These are phyloP conservation scores for Mohoua ochrocephala DNA, from an alignment of 2,113 vertebrate genomes.

Conservation along the genomic window DNA sequence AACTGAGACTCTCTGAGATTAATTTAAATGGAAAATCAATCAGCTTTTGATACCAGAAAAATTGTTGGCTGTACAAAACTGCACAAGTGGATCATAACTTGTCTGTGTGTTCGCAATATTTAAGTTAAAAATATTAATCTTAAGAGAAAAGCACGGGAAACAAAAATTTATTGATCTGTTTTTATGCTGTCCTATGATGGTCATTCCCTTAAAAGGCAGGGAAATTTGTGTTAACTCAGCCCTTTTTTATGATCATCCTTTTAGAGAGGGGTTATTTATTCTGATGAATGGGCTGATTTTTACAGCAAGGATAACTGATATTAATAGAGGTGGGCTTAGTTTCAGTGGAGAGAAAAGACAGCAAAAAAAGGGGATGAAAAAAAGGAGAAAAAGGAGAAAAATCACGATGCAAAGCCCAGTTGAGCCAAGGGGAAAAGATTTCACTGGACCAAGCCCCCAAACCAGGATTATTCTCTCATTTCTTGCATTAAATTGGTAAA, in stretches of 20 bases:
- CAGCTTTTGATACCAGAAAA: not conserved
- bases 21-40: not conserved
- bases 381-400: not conserved
- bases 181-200: not conserved
- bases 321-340: not conserved
- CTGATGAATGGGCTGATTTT: not conserved
- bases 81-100: not conserved
- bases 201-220: not conserved
- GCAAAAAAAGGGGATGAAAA: not conserved
- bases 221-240: not conserved
- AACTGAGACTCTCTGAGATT: not conserved
- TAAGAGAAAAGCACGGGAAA: not conserved
- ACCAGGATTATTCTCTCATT: not conserved
- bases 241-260: not conserved
- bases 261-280: not conserved
- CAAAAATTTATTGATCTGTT: not conserved
- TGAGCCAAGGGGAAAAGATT: not conserved
- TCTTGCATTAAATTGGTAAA: not conserved
- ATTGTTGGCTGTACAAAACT: not conserved
- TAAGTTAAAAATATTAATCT: not conserved
- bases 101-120: not conserved
- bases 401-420: rapidly evolving
- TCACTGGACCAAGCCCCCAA: not conserved
- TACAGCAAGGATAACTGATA: not conserved
- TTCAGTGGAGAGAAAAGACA: not conserved